These are phyloP conservation scores for Frieseomelitta varia DNA, from an alignment of 1,140 invertebrate genomes.

Conservation along the genomic window DNA sequence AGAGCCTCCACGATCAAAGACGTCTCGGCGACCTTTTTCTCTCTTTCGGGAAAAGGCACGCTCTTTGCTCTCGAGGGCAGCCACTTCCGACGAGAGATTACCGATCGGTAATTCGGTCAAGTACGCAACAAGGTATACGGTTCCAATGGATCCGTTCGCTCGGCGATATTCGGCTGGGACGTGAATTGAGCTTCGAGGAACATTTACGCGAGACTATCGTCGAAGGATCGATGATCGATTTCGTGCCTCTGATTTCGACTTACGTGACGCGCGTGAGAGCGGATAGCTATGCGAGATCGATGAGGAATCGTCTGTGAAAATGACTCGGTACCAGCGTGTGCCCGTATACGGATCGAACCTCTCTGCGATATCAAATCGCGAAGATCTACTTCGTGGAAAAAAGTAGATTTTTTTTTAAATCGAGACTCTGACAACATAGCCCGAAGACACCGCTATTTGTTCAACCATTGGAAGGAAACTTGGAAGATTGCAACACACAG, in stretches of 20 bases:
- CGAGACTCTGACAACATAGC: background rate
- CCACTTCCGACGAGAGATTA: constrained; percentile 8
- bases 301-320: constrained; percentile 47
- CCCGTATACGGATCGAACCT: constrained; percentile 51
- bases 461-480: background rate
- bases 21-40: background rate
- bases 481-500: background rate
- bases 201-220: background rate
- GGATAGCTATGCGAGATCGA: constrained; percentile 13
- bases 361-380: constrained; percentile 43
- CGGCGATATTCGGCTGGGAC: background rate
- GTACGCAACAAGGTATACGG: constrained; percentile 1
- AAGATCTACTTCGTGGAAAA: background rate
- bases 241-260: constrained; percentile 9
- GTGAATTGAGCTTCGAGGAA: background rate
- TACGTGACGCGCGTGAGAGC: constrained; percentile 50
- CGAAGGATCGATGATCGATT: constrained; percentile 15
- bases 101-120: constrained; percentile 40
- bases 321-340: constrained; percentile 59
- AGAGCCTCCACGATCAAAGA: background rate
- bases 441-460: background rate
- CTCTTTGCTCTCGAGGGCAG: constrained; percentile 30
- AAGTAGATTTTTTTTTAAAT: background rate
- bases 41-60: background rate
- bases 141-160: no score